Evolutionary conservation across 2,797 vertebrate genomes (phyloP).

Genomic region (Acanthis flammea): DNA sequence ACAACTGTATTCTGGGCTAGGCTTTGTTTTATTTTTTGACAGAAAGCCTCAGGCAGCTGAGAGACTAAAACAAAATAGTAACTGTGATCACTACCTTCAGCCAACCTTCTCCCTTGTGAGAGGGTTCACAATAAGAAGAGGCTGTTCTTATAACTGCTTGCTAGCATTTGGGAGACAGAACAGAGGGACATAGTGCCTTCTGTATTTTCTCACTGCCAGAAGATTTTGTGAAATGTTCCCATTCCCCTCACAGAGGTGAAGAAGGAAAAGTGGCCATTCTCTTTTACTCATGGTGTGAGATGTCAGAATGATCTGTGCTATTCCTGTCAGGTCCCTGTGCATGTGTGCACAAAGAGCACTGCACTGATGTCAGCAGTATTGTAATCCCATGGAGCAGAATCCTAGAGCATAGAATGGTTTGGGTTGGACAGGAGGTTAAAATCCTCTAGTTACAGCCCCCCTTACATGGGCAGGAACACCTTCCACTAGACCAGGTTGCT

Average conservation of each 20-base stretch:
- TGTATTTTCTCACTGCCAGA: neutral
- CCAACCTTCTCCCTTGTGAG: neutral
- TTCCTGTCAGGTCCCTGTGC: neutral
- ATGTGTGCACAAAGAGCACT: neutral
- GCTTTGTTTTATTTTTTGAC: neutral
- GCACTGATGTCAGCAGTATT: neutral
- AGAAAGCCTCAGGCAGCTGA: neutral
- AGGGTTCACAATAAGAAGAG: neutral
- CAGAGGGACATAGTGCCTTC: neutral
- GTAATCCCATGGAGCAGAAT: neutral
- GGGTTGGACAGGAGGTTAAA: neutral
- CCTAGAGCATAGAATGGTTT: neutral
- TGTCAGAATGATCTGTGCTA: neutral
- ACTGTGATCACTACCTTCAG: neutral
- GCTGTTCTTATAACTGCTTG: neutral
- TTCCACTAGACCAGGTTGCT: neutral
- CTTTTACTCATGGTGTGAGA: neutral
- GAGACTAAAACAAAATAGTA: neutral
- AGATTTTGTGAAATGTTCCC: neutral
- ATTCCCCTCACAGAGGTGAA: neutral
- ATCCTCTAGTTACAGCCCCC: neutral
- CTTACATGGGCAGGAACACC: neutral
- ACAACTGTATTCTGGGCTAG: neutral
- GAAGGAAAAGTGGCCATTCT: neutral
- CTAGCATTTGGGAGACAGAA: neutral